Conservation (phyloP, 2,888 invertebrate genomes). For the Luperina testacea region DNA sequence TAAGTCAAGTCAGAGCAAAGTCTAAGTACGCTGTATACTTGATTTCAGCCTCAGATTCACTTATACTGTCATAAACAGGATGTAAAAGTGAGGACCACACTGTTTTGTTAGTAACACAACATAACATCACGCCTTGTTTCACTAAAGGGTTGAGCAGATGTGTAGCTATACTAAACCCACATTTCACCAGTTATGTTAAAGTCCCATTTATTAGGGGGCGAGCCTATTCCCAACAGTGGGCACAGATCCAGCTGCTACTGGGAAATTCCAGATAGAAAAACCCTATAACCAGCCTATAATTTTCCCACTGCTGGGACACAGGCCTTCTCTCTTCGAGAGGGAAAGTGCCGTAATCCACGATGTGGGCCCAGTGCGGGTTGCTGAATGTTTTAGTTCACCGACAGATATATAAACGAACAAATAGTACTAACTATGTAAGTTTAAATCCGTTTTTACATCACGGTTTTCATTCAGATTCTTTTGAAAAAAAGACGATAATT, state of each 20-base stretch:
- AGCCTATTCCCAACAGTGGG: not conserved
- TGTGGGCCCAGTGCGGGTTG: no score
- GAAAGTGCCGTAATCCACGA: no score
- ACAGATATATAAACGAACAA: not conserved
- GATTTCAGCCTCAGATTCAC: not conserved
- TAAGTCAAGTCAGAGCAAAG: slow-evolving; percentile 9
- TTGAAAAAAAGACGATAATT: not conserved
- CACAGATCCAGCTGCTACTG: not conserved
- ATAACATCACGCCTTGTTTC: no score
- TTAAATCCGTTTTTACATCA: not conserved
- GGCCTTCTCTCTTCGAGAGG: no score
- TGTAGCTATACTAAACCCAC: not conserved
- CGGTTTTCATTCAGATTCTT: not conserved
- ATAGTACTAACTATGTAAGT: not conserved
- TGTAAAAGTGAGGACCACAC: not conserved
- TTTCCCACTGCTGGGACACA: no score
- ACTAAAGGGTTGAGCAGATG: no score
- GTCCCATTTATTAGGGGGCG: not conserved
- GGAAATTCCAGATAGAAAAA: no score
- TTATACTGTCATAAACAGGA: not conserved
- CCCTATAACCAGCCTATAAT: no score
- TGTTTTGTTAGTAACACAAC: no score
- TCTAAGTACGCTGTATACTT: not conserved
- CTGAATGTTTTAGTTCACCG: not conserved
- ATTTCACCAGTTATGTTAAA: not conserved